Base-by-base conservation (phyloP, 1,140 invertebrate species). In the Drosophila virilis region DNA sequence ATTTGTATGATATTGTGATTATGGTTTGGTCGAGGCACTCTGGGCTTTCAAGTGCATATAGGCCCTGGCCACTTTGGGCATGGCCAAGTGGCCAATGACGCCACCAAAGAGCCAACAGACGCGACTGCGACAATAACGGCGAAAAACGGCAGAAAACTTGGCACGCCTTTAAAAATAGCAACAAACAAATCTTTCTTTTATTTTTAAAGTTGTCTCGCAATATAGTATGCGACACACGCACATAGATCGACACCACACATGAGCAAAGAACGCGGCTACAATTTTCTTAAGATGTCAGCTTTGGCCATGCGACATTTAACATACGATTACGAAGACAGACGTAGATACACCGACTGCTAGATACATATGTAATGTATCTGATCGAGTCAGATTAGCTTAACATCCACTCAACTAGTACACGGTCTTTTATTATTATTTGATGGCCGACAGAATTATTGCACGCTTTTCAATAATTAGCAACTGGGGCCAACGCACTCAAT, bases 171-270 rank as follows among this genome's bases (percentile, higher is more conserved):
- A 90, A 76, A 90, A 90, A 90, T 90, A 90, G 86, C 86, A 77
- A 77, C 86, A 90, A 90, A 90, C 86, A 90, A 90, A 86, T 86
- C 78, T 81, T 58, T 86, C 78, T 89, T 69, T 85, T 90, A 85
- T 90, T 83, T 90, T 81, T 90, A 86, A 86, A 80, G 77, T 80
- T 78, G 83, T 90, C 78, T 78, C 70, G 75, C 72, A 68, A 77
- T 76, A 60, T 66, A 68, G 65, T 66, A 68, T 48, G 22, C 61
- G 77, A 80, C 64, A 77, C 68, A 80, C 71, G 78, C 82, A 78
- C 82, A 55, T 40, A 61, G 68, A 67, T 13, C 10, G 33, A 8
- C 43, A 48, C 46, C 45, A 50, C 65, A 42, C 28, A 65, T 48
- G 75, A 71, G 59, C 67, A 67, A 55, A 79, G 67, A 85, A 62